Evolutionary conservation across 2,113 vertebrate species (phyloP).

Genomic region (Recurvirostra avosetta): DNA sequence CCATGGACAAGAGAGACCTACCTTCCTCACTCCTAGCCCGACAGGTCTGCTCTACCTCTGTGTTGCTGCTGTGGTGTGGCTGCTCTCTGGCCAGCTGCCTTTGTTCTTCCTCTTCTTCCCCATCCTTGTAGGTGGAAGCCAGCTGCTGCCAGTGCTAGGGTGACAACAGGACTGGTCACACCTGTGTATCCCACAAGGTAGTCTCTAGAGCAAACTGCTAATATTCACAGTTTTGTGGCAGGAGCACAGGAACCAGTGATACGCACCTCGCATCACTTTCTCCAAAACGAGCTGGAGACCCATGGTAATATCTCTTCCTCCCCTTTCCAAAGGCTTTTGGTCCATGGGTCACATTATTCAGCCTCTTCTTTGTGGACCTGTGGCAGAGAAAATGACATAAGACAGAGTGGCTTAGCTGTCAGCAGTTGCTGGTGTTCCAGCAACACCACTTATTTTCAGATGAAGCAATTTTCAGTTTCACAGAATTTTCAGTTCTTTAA

Average conservation of each 20-base stretch:
- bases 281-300: neutral
- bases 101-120: neutral
- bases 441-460: neutral
- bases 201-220: neutral
- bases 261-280: rapidly evolving
- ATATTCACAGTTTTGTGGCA: neutral
- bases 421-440: neutral
- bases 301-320: neutral
- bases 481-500: neutral
- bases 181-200: rapidly evolving
- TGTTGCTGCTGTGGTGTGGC: too few relatives aligned
- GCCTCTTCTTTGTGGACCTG: neutral
- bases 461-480: neutral
- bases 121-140: neutral
- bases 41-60: neutral
- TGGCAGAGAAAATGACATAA: neutral
- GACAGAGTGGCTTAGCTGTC: neutral
- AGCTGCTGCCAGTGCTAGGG: neutral
- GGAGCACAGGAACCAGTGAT: neutral
- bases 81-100: neutral
- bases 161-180: neutral
- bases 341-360: neutral
- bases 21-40: neutral
- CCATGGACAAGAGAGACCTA: neutral
- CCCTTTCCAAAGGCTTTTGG: neutral